A percentile compares a stretch with the other conserved stretches of the same genome.
These are phyloP conservation scores for Melanchra persicariae DNA, from an alignment of 2,888 invertebrate genomes.

Conservation along the genomic window DNA sequence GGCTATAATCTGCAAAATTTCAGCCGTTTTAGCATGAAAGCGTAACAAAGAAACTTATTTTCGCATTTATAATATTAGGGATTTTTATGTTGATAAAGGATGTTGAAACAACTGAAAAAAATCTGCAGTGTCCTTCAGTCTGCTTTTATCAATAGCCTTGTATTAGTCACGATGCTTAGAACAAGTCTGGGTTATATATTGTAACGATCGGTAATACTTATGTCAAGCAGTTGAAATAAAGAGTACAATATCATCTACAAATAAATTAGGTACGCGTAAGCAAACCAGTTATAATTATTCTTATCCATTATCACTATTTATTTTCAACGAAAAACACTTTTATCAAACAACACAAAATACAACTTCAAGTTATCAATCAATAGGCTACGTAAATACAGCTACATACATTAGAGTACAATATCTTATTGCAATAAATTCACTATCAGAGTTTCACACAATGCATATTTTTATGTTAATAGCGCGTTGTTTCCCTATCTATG, in stretches of 20 bases:
- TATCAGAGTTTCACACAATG: conserved; percentile 27
- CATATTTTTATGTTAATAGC: conserved; percentile 38
- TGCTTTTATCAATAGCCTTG: neutral
- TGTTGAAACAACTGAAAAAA: neutral
- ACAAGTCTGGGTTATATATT: neutral
- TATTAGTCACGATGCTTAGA: neutral
- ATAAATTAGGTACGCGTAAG: conserved; percentile 16
- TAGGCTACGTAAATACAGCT: conserved; percentile 1
- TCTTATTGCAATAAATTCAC: conserved; percentile 7
- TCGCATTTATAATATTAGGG: too few relatives aligned
- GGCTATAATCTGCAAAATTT: too few relatives aligned
- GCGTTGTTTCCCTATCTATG: conserved; percentile 25
- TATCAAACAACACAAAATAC: conserved; percentile 2
- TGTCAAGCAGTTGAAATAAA: neutral
- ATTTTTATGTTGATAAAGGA: neutral
- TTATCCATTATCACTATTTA: conserved; percentile 5
- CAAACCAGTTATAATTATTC: conserved; percentile 4
- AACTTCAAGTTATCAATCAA: conserved; percentile 12
- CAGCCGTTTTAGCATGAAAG: too few relatives aligned
- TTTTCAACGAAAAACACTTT: conserved; percentile 13
- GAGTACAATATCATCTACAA: neutral
- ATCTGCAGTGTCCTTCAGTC: neutral
- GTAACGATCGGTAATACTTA: neutral
- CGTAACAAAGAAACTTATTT: too few relatives aligned
- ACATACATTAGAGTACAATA: neutral